Conservation (phyloP, 2,113 vertebrate species). For the Gasterosteus aculeatus region DNA sequence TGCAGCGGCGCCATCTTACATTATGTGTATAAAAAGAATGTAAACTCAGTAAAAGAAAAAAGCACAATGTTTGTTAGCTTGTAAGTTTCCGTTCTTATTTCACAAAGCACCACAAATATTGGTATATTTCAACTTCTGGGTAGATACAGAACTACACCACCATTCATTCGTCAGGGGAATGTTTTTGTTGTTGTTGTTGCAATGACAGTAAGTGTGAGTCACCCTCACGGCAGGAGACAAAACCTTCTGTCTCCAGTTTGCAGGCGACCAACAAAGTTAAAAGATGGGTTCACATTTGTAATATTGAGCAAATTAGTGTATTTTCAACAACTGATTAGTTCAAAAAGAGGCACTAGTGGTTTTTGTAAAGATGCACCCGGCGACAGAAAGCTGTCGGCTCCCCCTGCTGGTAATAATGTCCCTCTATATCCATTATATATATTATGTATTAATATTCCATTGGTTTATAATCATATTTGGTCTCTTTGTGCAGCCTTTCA, state of each 20-base stretch:
- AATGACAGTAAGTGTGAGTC: slow-evolving; percentile 21
- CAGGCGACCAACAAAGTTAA: not conserved
- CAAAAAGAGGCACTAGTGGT: slow-evolving; percentile 29
- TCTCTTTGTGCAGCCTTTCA: not conserved
- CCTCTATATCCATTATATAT: not conserved
- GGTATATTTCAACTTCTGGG: not conserved
- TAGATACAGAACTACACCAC: not conserved
- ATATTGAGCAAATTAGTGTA: not conserved
- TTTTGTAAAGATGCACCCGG: not conserved
- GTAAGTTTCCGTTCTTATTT: not conserved
- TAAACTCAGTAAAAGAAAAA: not conserved
- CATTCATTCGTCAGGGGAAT: not conserved
- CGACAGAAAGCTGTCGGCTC: slow-evolving; percentile 13
- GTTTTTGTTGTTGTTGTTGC: not conserved
- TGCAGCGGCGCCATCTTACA: no score
- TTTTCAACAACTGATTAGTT: not conserved
- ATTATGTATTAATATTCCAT: no score
- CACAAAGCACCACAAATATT: not conserved
- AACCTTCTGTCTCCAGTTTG: not conserved
- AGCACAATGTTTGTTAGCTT: not conserved
- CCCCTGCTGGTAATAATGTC: slow-evolving; percentile 34
- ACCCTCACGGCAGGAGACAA: slow-evolving; percentile 16
- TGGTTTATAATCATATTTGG: not conserved
- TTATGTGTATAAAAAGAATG: slow-evolving; percentile 8
- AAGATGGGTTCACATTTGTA: not conserved